Percentiles rank a stretch among this genome's conserved stretches.
These are phyloP conservation scores for Linurgus olivaceus DNA, from an alignment of 2,797 vertebrate species.

Conservation along the genomic window DNA sequence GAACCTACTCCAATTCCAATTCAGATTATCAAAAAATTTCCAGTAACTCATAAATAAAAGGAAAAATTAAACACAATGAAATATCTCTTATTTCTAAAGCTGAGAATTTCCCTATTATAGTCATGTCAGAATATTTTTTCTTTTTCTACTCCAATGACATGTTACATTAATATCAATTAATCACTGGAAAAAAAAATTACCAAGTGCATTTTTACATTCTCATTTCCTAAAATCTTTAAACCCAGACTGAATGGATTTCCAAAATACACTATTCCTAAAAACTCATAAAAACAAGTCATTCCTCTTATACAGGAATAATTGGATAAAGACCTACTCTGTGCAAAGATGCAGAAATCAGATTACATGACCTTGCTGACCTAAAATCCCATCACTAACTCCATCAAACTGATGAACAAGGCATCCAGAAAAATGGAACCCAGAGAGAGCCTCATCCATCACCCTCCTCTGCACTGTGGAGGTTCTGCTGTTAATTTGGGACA, in stretches of 20 bases:
- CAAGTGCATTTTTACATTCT: background rate
- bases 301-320: background rate
- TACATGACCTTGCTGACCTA: background rate
- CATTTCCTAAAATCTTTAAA: background rate
- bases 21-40: background rate
- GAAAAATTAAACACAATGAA: background rate
- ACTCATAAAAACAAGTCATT: background rate
- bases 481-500: background rate
- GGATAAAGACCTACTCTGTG: background rate
- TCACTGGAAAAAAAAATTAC: background rate
- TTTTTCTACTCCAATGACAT: background rate
- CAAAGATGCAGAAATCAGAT: background rate
- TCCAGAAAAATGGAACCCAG: background rate
- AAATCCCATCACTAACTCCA: background rate
- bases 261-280: background rate
- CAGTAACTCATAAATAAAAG: background rate
- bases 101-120: background rate
- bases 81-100: background rate
- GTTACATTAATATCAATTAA: background rate
- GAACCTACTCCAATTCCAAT: background rate
- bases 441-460: background rate
- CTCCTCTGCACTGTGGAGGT: background rate
- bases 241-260: background rate
- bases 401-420: background rate
- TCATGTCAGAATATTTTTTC: background rate